Percentiles rank a stretch among this genome's conserved stretches.
phyloP scores from a whole-genome alignment of 1,140 invertebrate genomes.

The Arctopsyche grandis region DNA sequence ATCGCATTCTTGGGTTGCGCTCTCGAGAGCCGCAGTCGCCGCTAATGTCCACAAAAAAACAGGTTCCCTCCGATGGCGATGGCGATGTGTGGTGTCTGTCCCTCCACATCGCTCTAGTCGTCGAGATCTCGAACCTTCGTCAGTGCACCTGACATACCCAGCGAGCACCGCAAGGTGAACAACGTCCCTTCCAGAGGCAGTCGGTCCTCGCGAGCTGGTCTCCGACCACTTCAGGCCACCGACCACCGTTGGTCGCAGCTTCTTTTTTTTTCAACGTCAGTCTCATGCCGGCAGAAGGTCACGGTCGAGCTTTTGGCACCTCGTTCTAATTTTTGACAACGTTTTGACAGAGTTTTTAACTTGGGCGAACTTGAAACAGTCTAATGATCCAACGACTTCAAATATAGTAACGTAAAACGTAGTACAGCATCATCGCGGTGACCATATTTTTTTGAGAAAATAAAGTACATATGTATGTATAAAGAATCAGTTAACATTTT shows the following conservation, averaged over 20 bases:
- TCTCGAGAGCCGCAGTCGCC: background rate
- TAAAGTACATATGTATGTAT: no score
- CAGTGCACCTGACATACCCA: background rate
- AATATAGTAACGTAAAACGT: no score
- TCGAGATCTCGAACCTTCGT: constrained; percentile 10
- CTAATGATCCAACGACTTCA: no score
- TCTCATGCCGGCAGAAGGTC: background rate
- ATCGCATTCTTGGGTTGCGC: background rate
- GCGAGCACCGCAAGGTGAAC: background rate
- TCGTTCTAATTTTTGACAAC: background rate
- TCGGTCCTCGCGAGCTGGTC: no score
- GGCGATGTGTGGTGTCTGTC: background rate
- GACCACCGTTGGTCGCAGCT: background rate
- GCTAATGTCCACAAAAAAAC: constrained; percentile 22
- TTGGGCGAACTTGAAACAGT: no score
- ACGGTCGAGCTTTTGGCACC: background rate
- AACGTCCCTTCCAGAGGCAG: background rate
- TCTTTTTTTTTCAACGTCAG: background rate
- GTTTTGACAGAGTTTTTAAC: no score
- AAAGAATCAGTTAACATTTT: no score
- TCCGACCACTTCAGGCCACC: background rate
- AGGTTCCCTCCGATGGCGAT: constrained; percentile 9
- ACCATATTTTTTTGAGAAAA: no score
- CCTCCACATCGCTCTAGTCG: background rate
- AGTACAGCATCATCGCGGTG: no score